These are phyloP conservation scores for Ceratoteleas bidentatus DNA, from an alignment of 1,140 invertebrate species.

Conservation along the genomic window DNA sequence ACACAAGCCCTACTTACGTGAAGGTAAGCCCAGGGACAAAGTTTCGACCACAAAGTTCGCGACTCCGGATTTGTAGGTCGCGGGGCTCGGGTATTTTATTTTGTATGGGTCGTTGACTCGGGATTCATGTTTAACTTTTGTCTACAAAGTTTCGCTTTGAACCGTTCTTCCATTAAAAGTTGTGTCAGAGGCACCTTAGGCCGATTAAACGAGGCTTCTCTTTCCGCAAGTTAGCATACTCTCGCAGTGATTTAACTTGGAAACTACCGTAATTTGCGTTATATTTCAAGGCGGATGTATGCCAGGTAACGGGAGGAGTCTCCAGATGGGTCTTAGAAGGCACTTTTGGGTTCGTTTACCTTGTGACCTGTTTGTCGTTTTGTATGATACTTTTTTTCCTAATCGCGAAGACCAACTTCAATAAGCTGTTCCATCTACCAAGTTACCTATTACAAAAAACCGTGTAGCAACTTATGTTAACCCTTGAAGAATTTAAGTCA, in stretches of 20 bases:
- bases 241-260: slow-evolving; percentile 12
- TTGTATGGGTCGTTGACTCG: background rate
- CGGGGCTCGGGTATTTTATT: background rate
- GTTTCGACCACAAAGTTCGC: no score
- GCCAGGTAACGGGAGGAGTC: background rate
- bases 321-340: background rate
- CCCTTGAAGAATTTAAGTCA: no score
- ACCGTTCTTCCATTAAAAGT: slow-evolving; percentile 3
- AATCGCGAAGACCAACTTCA: background rate
- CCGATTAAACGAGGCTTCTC: background rate
- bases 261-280: slow-evolving; percentile 1
- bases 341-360: background rate
- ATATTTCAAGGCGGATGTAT: background rate
- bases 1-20: slow-evolving; percentile 86
- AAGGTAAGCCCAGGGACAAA: slow-evolving; percentile 73
- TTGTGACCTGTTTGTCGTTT: no score
- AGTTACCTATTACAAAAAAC: no score
- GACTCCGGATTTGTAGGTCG: no score
- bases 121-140: slow-evolving; percentile 10
- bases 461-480: no score
- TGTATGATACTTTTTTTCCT: no score
- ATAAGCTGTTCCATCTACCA: no score
- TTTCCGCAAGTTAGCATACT: background rate
- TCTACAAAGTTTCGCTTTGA: slow-evolving; percentile 1
- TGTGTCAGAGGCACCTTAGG: background rate